Conservation (phyloP, 2,113 vertebrate species). For the Phalacrocorax carbo region DNA sequence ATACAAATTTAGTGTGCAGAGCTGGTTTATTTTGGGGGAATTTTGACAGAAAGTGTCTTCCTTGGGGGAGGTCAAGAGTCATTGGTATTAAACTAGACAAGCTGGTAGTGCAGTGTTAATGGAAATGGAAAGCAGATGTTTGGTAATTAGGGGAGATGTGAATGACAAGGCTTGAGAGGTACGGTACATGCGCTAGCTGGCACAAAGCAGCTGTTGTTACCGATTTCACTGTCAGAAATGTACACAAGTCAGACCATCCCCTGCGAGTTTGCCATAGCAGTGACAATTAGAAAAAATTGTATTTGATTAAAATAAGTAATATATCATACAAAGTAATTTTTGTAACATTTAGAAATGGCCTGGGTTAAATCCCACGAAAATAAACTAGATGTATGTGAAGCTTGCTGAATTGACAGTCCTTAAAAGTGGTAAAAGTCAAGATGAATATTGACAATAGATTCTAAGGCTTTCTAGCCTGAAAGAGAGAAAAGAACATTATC, state of each 20-base stretch:
- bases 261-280: slow-evolving; percentile 74
- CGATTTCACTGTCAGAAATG: slow-evolving; percentile 91
- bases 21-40: slow-evolving; percentile 74
- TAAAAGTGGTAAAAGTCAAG: background rate
- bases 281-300: slow-evolving; percentile 80
- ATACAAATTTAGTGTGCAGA: slow-evolving; percentile 62
- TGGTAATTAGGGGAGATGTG: slow-evolving; percentile 99
- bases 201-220: slow-evolving; percentile 93
- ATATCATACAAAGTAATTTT: slow-evolving; percentile 54
- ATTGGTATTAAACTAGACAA: slow-evolving; percentile 92
- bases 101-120: slow-evolving; percentile 93
- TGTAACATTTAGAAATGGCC: background rate
- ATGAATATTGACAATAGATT: background rate
- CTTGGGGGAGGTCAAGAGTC: slow-evolving; percentile 95
- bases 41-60: slow-evolving; percentile 89
- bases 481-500: background rate
- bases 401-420: background rate
- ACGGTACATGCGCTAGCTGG: slow-evolving; percentile 87
- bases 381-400: background rate
- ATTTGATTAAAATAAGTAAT: slow-evolving; percentile 80
- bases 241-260: slow-evolving; percentile 92
- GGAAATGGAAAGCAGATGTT: slow-evolving; percentile 99
- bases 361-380: background rate
- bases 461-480: background rate
- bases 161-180: slow-evolving; percentile 97